Evolutionary conservation across 2,888 invertebrate species (phyloP), one percentile per base, ranked within the genome.

Genomic region (Tortricodes alternella): DNA sequence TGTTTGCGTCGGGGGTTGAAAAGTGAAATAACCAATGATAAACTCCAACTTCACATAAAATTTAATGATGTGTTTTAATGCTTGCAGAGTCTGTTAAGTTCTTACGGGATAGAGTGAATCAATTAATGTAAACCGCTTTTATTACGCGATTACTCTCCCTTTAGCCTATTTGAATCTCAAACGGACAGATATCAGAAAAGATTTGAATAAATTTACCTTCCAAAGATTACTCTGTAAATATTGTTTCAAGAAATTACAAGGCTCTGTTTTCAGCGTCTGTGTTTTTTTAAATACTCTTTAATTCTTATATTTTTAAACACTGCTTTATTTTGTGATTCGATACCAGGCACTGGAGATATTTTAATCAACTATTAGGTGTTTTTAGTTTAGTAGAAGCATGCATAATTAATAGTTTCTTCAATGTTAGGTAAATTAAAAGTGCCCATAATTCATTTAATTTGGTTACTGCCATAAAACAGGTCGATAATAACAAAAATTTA

Each of bases 151-250:
- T 44, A 49, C 23, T 56, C 43, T 46, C 49, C 49, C 55, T 44
- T 32, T 13, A 9, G 35, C 29, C 56, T 21, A 56, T 56, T 44
- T 49, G 49, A 56, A 56, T 49, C 55, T 49, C 23, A 50, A 53
- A 43, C 44, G 29, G 13, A 32, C 29, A n/a, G 49, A 37, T 50
- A 49, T 38, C 16, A 32, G 29, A 29, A 39, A 50, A 56, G 37
- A 50, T 56, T 56, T 49, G 27, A 56, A 43, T 43, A 48, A 41
- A 41, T 53, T 41, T 48, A 55, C 34, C 48, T 55, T 41, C 21
- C 24, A 48, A 35, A 41, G 8, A 41, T 55, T 48, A 24, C 35
- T 48, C 19, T 55, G 27, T 16, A 48, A 55, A 55, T 55, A 55
- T 48, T 55, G 21, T 27, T 39, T 21, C 19, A 48, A 41, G 48